These are phyloP conservation scores for Coelopa frigida DNA, from an alignment of 1,140 invertebrate genomes.

Conservation along the genomic window DNA sequence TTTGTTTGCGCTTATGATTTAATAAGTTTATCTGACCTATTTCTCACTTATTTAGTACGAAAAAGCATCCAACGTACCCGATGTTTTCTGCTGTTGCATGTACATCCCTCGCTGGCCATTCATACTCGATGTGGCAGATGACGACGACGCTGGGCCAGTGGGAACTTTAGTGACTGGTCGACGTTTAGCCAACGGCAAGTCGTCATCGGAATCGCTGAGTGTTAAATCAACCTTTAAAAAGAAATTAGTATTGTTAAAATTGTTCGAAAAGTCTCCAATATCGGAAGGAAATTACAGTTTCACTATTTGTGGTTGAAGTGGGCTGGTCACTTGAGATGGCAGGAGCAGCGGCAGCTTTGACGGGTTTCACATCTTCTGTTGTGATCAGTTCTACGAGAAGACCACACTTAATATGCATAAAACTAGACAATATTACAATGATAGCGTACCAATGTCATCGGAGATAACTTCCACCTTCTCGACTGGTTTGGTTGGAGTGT, in stretches of 20 bases:
- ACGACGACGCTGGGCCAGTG: slow-evolving; percentile 25
- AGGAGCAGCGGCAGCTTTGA: slow-evolving; percentile 23
- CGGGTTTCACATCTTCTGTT: slow-evolving; percentile 35
- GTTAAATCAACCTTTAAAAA: slow-evolving; percentile 42
- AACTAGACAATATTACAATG: too few relatives aligned
- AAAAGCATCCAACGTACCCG: slow-evolving; percentile 44
- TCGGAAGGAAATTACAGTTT: slow-evolving; percentile 27
- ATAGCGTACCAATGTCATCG: slow-evolving; percentile 46
- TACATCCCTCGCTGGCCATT: slow-evolving; percentile 33
- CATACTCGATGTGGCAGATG: too few relatives aligned
- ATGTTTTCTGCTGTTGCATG: slow-evolving; percentile 32
- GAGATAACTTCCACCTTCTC: slow-evolving; percentile 50
- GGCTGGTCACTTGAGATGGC: slow-evolving; percentile 33
- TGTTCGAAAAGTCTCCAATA: background rate
- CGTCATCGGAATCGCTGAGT: slow-evolving; percentile 45
- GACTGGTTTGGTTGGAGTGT: slow-evolving; percentile 38
- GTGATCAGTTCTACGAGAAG: slow-evolving; percentile 27
- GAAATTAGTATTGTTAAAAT: too few relatives aligned
- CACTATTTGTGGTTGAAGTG: slow-evolving; percentile 41
- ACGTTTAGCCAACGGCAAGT: slow-evolving; percentile 43
- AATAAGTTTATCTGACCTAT: background rate
- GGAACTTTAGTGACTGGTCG: slow-evolving; percentile 30
- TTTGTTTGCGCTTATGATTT: slow-evolving; percentile 6
- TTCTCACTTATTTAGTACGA: slow-evolving; percentile 25
- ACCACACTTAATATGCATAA: too few relatives aligned